Evolutionary conservation across 2,113 vertebrate genomes (phyloP).

Genomic region (Merops nubicus): DNA sequence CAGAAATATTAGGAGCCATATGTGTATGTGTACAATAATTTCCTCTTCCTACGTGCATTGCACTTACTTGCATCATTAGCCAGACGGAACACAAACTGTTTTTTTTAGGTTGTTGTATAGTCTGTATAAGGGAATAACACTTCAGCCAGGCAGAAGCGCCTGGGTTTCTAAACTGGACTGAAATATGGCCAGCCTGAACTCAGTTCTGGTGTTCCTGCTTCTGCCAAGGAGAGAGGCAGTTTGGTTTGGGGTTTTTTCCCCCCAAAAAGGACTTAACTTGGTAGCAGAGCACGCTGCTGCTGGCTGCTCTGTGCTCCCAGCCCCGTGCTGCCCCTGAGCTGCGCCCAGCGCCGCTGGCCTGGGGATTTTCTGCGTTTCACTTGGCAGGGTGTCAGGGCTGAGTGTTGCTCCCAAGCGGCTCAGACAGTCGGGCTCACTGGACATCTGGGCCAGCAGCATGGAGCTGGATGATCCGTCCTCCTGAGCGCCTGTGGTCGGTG

Average conservation of each 20-base stretch:
- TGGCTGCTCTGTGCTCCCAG: not conserved
- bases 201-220: not conserved
- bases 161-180: not conserved
- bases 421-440: not conserved
- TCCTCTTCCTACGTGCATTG: slow-evolving; percentile 35
- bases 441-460: not conserved
- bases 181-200: not conserved
- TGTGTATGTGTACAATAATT: slow-evolving; percentile 41
- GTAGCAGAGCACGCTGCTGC: not conserved
- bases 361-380: not conserved
- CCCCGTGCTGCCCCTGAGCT: not conserved
- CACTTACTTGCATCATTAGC: slow-evolving; percentile 33
- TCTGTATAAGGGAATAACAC: not conserved
- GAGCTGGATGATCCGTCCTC: not conserved
- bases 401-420: slow-evolving; percentile 31
- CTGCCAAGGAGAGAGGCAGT: not conserved
- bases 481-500: not conserved
- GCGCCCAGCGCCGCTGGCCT: not conserved
- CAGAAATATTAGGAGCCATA: slow-evolving; percentile 11
- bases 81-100: slow-evolving; percentile 49
- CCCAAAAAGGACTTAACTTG: not conserved
- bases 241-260: not conserved
- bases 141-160: not conserved
- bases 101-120: not conserved
- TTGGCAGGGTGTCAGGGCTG: slow-evolving; percentile 7